Evolutionary conservation across 2,113 vertebrate species (phyloP).

Genomic region (Turnix velox): DNA sequence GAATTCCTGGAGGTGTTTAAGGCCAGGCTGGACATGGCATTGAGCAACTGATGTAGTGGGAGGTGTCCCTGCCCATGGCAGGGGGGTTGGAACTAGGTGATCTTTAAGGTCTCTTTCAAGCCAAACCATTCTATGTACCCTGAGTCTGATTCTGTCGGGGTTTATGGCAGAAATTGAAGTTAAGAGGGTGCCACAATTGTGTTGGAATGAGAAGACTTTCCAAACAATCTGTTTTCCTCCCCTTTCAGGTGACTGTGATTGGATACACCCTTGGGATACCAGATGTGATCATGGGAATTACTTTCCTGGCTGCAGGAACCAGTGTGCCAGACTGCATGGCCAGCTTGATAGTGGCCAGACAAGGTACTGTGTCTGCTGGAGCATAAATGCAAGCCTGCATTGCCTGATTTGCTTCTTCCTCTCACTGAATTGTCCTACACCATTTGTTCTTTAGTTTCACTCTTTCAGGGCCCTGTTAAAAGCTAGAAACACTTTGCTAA

Average conservation of each 20-base stretch:
- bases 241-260: conserved; percentile 88
- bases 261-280: conserved; percentile 97
- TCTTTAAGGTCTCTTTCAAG: no score
- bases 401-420: neutral
- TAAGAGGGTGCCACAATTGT: neutral
- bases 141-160: neutral
- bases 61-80: no score
- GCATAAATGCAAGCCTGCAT: neutral
- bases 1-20: no score
- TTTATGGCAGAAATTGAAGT: neutral
- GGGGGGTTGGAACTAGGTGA: no score
- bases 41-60: no score
- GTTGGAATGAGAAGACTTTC: neutral
- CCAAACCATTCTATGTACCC: no score
- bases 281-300: conserved; percentile 99
- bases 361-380: conserved; percentile 78
- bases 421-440: neutral
- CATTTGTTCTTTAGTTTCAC: neutral
- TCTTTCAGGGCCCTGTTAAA: neutral
- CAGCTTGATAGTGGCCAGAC: conserved; percentile 94
- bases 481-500: neutral
- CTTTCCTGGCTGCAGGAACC: conserved; percentile 96
- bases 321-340: conserved; percentile 98
- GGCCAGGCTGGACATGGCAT: no score
- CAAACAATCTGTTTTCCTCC: neutral